A percentile compares a stretch with the other conserved stretches of the same genome.
Conservation (phyloP, 23 tunicate genomes). For the Ascidia mentula region DNA sequence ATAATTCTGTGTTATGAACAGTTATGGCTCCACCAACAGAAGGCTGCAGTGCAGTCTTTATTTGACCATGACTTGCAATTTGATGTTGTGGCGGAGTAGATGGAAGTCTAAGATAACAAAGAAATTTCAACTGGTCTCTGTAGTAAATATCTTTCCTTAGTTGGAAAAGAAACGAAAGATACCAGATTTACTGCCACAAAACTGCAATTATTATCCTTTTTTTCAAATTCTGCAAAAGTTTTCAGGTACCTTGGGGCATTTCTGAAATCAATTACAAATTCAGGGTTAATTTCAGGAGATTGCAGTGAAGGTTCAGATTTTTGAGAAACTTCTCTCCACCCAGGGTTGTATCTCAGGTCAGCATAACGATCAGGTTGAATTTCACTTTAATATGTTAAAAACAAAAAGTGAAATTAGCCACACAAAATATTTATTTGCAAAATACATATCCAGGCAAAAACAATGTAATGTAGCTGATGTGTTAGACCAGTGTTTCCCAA, state of each 20-base stretch:
- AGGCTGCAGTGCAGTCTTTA: not conserved
- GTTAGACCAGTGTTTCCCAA: no score
- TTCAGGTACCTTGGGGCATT: slow-evolving; percentile 33
- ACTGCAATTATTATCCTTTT: no score
- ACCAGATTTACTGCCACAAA: no score
- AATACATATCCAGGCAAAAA: no score
- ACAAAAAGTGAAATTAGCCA: no score
- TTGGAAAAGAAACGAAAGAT: no score
- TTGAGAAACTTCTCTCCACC: slow-evolving; percentile 28
- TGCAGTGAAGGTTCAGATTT: not conserved
- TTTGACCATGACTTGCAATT: not conserved
- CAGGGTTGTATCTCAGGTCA: slow-evolving; percentile 45
- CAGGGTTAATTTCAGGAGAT: not conserved
- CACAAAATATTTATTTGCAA: no score
- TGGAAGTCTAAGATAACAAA: not conserved
- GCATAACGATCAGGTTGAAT: slow-evolving; percentile 62
- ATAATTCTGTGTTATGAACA: slow-evolving; percentile 22
- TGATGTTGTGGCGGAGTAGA: not conserved
- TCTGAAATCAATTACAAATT: slow-evolving; percentile 24
- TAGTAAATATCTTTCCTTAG: no score
- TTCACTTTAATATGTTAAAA: no score
- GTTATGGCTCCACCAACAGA: slow-evolving; percentile 21
- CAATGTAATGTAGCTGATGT: no score
- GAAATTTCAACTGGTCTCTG: no score
- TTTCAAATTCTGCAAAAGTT: no score